Base-by-base conservation (phyloP, 2,888 invertebrate species). In the Ochropacha duplaris region DNA sequence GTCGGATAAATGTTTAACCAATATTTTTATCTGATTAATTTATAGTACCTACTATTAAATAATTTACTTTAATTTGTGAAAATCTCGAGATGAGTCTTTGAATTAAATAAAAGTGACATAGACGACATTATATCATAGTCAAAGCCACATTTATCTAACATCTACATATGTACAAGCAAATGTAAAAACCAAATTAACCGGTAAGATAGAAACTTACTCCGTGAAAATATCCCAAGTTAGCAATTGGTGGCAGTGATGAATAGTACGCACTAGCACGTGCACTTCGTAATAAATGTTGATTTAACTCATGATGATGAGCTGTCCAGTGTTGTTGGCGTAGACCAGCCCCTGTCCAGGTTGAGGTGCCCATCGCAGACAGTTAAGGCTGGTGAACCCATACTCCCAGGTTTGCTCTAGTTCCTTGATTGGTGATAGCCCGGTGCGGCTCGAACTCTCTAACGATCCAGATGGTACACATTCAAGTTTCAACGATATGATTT, bases 341-440 rank as follows among this genome's bases (percentile, higher is more conserved):
- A 97, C 96, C 58, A 97, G 93, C 1, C 97, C 97, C 79, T 97
- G 96, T 0, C 97, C 97, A 0, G 97, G 95, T 52, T 94, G 94
- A 0, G 97, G 97, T 57, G 97, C 94, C 97, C 97, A 98, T 57
- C 96, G 94, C 56, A 97, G 96, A 74, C 97, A 97, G 91, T 97
- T 97, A 51, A 97, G 94, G 81, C 96, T 96, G 57, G 96, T 95
- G 74, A 95, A 95, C 54, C 94, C 94, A 50, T 94, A 93, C 66
- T 94, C 94, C 87, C 94, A 94, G 67, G 91, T 94, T 71, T 95
- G 95, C 73, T 95, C 94, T 63, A 96, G 84, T 74, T 95, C 95
- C 63, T 95, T 93, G 56, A 96, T 88, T 9, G 95, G 92, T 16
- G 94, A 76, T 44, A 92, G 65, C 0, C 89, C 88, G 0, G 90